Evolutionary conservation across 2,113 vertebrate genomes (phyloP).

Genomic region (Balaeniceps rex): DNA sequence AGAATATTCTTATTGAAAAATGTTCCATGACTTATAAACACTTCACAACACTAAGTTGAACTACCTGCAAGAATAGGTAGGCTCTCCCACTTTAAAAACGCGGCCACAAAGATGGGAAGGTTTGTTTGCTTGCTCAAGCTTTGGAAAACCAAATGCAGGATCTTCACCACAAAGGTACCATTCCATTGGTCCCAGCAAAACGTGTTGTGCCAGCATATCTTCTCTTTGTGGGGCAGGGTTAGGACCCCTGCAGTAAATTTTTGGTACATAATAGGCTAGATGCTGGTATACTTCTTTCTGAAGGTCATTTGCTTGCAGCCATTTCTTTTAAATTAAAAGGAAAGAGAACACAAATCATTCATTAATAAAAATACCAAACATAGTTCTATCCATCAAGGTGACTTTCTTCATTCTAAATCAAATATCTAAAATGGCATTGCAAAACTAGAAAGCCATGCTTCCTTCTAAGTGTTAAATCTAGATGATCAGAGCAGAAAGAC

Average conservation of each 20-base stretch:
- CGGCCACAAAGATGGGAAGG: slow-evolving; percentile 94
- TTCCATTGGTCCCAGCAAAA: slow-evolving; percentile 90
- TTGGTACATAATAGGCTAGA: slow-evolving; percentile 88
- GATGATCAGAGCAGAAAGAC: not conserved
- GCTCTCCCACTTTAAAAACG: slow-evolving; percentile 97
- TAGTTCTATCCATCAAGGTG: not conserved
- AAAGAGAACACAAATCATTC: slow-evolving; percentile 8
- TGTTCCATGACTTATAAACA: not conserved
- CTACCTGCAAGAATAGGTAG: slow-evolving; percentile 98
- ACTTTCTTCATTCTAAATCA: not conserved
- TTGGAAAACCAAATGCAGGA: slow-evolving; percentile 83
- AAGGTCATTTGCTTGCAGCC: slow-evolving; percentile 87
- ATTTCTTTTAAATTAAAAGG: slow-evolving; percentile 77
- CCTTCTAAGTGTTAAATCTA: not conserved
- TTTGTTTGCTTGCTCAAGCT: slow-evolving; percentile 88
- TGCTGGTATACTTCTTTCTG: slow-evolving; percentile 88
- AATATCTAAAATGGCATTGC: not conserved
- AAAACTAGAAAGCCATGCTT: not conserved
- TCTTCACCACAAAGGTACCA: slow-evolving; percentile 95
- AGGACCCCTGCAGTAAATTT: slow-evolving; percentile 90
- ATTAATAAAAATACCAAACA: not conserved
- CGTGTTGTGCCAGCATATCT: slow-evolving; percentile 87
- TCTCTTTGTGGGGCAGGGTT: slow-evolving; percentile 86
- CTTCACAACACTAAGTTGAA: not conserved
- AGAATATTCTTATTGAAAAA: not conserved